Base-by-base conservation (phyloP, 2,888 invertebrate genomes). In the Acronicta psi region DNA sequence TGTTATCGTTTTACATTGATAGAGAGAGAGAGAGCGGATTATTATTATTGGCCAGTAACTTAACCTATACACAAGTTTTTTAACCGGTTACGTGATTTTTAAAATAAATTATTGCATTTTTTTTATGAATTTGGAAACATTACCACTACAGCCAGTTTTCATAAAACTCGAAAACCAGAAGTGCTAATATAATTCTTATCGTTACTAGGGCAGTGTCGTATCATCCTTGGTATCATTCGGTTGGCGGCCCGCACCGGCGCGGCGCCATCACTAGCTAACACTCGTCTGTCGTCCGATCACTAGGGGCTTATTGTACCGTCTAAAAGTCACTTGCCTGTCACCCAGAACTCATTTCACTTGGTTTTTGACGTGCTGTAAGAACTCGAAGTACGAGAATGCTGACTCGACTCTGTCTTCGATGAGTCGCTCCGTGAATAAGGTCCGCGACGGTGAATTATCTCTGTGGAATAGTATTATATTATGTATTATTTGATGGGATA, bases 321-420 rank as follows among this genome's bases (percentile, higher is more conserved):
- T 67, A 54, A 61, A 59, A 72, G 77, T 84, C 85, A 82, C 82
- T 77, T 49, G 69, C 16, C 40, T 55, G 41, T 82, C 78, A 73
- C 75, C 59, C 73, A 55, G 17, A 54, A 78, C 86, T 95, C 97
- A 98, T 95, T 98, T 98, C 92, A 98, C 96, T 95, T 98, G 97
- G 80, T 96, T 96, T 92, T 98, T 97, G 80, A 98, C 95, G 94
- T 99, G 98, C 92, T 99, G 99, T 89, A 99, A 95, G 94, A 99
- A 99, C 95, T 99, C 99, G 91, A 98, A 98, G 95, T 99, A 99
- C 75, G 99, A 98, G 93, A 99, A 96, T 52, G 98, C 97, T 57
- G 97, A 97, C 88, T 99, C 99, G 67, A 97, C 96, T 82, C 99
- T 95, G 92, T 99, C 99, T 90, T 99, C 99, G 45, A 99, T 95